These are phyloP conservation scores for Horisme vitalbata DNA, from an alignment of 2,888 invertebrate genomes.

Conservation along the genomic window DNA sequence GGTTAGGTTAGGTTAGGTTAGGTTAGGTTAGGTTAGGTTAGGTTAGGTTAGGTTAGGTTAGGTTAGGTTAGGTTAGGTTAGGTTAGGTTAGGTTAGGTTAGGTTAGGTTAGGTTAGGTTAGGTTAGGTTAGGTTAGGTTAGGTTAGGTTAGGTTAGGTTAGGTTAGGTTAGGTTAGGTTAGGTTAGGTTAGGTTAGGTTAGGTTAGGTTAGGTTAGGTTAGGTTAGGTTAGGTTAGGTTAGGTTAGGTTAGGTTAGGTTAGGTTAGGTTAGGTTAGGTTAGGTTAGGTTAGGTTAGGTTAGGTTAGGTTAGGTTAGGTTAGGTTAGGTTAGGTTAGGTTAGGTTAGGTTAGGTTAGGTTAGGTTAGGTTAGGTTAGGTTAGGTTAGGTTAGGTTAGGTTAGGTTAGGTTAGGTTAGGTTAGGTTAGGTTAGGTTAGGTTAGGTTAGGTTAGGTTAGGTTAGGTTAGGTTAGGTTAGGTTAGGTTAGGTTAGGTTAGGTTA, in stretches of 20 bases:
- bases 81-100: neutral
- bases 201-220: neutral
- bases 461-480: neutral
- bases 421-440: neutral
- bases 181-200: neutral
- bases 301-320: neutral
- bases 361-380: neutral
- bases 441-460: neutral
- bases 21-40: neutral
- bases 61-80: neutral
- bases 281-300: neutral
- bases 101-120: neutral
- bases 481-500: neutral
- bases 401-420: neutral
- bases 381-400: neutral
- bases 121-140: neutral
- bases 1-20: neutral
- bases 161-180: neutral
- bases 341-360: neutral
- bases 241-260: neutral
- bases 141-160: neutral
- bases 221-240: neutral
- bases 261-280: neutral
- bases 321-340: neutral
- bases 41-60: neutral